Evolutionary conservation across 2,797 vertebrate species (phyloP).

Genomic region (Hydrolagus colliei): DNA sequence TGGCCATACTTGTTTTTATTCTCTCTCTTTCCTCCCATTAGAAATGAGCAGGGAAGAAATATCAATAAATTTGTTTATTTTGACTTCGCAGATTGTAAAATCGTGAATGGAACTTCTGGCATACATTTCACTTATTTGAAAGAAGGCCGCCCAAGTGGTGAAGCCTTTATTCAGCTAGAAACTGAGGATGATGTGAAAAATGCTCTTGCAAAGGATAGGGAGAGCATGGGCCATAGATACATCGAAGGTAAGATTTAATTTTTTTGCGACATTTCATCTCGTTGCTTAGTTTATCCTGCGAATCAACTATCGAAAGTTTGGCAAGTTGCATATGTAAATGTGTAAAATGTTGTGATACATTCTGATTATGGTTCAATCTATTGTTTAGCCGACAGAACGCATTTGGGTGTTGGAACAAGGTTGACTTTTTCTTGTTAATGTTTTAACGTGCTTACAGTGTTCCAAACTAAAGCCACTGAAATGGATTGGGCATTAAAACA

Average conservation of each 20-base stretch:
- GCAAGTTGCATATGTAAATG: no score
- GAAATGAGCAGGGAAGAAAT: not conserved
- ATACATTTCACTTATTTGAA: slow-evolving; percentile 76
- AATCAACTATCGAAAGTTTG: no score
- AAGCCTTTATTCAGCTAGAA: slow-evolving; percentile 72
- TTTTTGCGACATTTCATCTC: not conserved
- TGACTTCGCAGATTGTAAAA: slow-evolving; percentile 60
- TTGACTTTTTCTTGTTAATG: not conserved
- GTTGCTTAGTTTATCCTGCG: no score
- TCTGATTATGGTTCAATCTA: no score
- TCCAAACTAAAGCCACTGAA: slow-evolving; percentile 80
- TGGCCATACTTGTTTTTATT: not conserved
- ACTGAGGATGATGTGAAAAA: slow-evolving; percentile 68
- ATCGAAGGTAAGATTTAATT: slow-evolving; percentile 61
- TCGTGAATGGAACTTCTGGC: slow-evolving; percentile 64
- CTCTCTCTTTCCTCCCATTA: not conserved
- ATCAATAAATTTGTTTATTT: not conserved
- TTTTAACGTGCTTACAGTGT: slow-evolving; percentile 54
- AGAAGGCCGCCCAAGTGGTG: slow-evolving; percentile 73
- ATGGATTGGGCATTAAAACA: slow-evolving; percentile 98
- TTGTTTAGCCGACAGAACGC: no score
- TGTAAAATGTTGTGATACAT: no score
- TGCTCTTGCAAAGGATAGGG: slow-evolving; percentile 69
- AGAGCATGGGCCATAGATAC: slow-evolving; percentile 78
- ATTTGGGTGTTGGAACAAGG: no score